These are phyloP conservation scores for Lathamus discolor DNA, from an alignment of 2,113 vertebrate genomes.

Conservation along the genomic window DNA sequence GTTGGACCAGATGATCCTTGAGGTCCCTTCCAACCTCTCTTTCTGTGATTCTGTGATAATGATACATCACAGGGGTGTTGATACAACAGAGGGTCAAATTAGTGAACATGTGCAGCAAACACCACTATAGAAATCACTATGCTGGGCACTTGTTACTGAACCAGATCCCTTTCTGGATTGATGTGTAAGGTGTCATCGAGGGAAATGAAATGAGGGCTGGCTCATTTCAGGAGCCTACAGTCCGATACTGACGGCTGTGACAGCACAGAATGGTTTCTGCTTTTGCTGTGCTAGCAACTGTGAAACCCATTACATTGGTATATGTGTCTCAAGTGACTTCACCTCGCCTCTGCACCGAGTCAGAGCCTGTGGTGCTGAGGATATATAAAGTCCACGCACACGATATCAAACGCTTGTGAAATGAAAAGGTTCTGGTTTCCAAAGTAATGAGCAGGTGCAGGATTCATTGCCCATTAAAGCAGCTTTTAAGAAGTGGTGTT, in stretches of 20 bases:
- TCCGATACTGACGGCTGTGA: not conserved
- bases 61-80: not conserved
- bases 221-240: not conserved
- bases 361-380: not conserved
- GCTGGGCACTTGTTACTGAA: fast-evolving
- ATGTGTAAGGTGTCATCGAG: not conserved
- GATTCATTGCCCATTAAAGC: not conserved
- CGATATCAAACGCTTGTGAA: not conserved
- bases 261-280: fast-evolving
- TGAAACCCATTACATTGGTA: fast-evolving
- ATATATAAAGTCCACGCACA: fast-evolving
- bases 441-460: not conserved
- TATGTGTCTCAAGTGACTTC: not conserved
- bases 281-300: not conserved
- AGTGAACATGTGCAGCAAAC: not conserved
- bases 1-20: not conserved
- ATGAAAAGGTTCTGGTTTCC: not conserved
- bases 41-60: not conserved
- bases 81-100: not conserved
- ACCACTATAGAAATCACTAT: fast-evolving
- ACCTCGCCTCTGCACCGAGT: not conserved
- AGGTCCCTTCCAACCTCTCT: not conserved
- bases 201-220: not conserved
- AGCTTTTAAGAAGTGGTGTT: not conserved
- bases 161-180: not conserved